Evolutionary conservation across 1,140 invertebrate genomes (phyloP).

Genomic region (Contarinia nasturtii): DNA sequence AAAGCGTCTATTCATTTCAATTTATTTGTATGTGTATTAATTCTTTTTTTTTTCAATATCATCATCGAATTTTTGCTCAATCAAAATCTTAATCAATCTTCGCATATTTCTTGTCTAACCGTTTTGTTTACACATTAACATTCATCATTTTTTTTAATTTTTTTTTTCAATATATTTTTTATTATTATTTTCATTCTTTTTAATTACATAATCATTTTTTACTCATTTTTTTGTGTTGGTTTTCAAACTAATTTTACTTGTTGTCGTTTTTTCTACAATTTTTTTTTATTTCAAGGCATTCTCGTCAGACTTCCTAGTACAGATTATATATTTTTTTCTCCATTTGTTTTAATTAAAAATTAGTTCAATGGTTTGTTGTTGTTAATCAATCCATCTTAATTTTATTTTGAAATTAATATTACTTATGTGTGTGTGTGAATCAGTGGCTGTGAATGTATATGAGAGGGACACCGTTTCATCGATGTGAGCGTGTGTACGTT

Average conservation of each 20-base stretch:
- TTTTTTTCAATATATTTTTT: too few species aligned
- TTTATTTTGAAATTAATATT: background rate
- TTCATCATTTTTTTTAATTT: too few species aligned
- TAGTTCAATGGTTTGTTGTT: background rate
- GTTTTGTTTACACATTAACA: too few species aligned
- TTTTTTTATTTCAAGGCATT: background rate
- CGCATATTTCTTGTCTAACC: too few species aligned
- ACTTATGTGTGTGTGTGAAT: background rate
- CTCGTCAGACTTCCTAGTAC: conserved; percentile 1
- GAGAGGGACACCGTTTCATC: background rate
- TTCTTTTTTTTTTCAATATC: background rate
- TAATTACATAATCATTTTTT: too few species aligned
- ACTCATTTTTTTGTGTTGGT: too few species aligned
- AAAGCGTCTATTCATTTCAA: too few species aligned
- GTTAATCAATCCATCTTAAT: background rate
- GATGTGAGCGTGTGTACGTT: background rate
- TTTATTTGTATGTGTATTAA: too few species aligned
- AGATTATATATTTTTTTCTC: background rate
- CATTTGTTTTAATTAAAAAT: background rate
- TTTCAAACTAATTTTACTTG: background rate
- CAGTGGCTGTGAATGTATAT: background rate
- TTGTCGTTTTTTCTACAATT: background rate
- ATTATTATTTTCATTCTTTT: too few species aligned
- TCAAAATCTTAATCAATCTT: too few species aligned
- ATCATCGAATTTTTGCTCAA: background rate